phyloP scores from a whole-genome alignment of 2,888 invertebrate species.

The Enoplolaimus lenunculus region DNA sequence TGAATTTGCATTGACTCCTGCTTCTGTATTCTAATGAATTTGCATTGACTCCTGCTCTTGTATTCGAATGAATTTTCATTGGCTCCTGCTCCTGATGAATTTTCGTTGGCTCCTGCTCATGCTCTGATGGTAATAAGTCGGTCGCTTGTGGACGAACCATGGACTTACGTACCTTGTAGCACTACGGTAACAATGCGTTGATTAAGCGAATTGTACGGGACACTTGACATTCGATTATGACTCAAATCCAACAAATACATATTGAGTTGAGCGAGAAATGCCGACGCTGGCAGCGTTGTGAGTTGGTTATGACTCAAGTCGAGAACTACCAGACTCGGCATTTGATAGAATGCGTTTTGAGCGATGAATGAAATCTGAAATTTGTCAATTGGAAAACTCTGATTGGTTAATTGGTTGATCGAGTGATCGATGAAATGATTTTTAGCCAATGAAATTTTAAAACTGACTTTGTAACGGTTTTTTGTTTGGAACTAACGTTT shows the following conservation, averaged over 20 bases:
- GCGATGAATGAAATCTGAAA: conserved; percentile 35
- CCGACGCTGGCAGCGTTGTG: conserved; percentile 31
- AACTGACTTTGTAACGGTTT: background rate
- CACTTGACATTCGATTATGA: conserved; percentile 32
- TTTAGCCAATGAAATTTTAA: background rate
- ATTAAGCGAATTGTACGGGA: conserved; percentile 38
- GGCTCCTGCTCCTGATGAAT: too few relatives aligned
- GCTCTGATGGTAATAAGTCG: too few relatives aligned
- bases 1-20: too few relatives aligned
- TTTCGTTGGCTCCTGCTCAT: too few relatives aligned
- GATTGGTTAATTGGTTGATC: too few relatives aligned
- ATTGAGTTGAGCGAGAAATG: conserved; percentile 37
- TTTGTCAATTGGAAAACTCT: background rate
- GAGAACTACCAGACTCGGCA: conserved; percentile 35
- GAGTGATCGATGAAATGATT: background rate
- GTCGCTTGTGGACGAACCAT: too few relatives aligned
- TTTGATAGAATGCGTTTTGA: conserved; percentile 37
- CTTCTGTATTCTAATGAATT: too few relatives aligned
- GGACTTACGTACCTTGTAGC: conserved; percentile 32
- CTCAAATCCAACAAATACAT: conserved; percentile 37
- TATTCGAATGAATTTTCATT: too few relatives aligned
- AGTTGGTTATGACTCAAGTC: conserved; percentile 36
- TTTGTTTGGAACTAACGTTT: background rate
- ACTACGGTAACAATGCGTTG: conserved; percentile 36
- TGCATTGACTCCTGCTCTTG: too few relatives aligned